These are phyloP conservation scores for Saccostrea echinata DNA, from an alignment of 1,140 invertebrate species.

Conservation along the genomic window DNA sequence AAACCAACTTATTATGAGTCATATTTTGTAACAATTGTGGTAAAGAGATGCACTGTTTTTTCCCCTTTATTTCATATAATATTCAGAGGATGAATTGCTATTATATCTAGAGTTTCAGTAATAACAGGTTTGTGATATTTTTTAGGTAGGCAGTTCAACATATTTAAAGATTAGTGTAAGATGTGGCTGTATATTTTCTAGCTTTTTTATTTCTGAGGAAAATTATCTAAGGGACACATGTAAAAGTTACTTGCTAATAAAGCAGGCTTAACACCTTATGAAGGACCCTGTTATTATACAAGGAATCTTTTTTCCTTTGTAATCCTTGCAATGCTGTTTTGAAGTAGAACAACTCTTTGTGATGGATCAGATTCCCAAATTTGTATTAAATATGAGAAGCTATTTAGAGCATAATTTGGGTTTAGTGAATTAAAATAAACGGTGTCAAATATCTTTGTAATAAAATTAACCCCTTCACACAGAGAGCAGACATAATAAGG, in stretches of 20 bases:
- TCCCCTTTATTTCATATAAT: background rate
- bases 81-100: background rate
- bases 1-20: slow-evolving; percentile 16
- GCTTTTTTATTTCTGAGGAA: background rate
- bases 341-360: background rate
- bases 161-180: background rate
- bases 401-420: slow-evolving; percentile 30
- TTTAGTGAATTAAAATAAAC: background rate
- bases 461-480: slow-evolving; percentile 15
- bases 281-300: background rate
- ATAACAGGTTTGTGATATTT: background rate
- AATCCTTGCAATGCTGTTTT: slow-evolving; percentile 12
- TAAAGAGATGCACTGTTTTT: background rate
- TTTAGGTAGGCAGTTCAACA: background rate
- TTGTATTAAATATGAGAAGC: slow-evolving; percentile 25
- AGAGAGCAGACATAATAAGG: background rate
- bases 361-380: background rate
- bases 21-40: slow-evolving; percentile 11
- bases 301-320: background rate
- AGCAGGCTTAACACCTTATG: background rate
- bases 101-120: background rate
- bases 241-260: background rate
- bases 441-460: slow-evolving; percentile 7
- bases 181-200: background rate
- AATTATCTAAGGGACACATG: background rate